Evolutionary conservation across 2,888 invertebrate genomes (phyloP), one percentile per base, ranked within the genome.

Genomic region (Drosophila tanythrix): DNA sequence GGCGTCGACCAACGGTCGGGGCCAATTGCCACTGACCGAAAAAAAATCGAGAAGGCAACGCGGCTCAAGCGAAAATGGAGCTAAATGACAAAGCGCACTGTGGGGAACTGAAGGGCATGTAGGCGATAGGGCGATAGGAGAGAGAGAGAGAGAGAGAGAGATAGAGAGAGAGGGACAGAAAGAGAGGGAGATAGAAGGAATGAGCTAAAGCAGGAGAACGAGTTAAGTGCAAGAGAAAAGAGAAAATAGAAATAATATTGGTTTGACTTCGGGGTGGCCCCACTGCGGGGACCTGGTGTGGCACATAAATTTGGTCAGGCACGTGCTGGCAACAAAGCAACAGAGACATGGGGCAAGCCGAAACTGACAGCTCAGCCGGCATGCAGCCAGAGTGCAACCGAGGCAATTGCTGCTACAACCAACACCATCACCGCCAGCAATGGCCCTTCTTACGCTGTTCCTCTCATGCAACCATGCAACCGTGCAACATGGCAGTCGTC

Each of bases 21-120:
- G 85, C 88, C 82, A 84, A 84, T 84, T 84, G 78, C 83, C 82
- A 74, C 74, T 76, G 76, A 82, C 83, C 80, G 85, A 74, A 76
- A 74, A 38, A 73, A 79, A 74, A 80, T 71, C 59, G 76, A 69
- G 64, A 79, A 78, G 73, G 66, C 68, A 71, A 72, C 74, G 58
- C 57, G 43, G 56, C 61, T 18, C 63, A 63, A 74, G 51, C 62
- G 53, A 63, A 71, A 72, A 73, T 71, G 63, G 21, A 64, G 55
- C 60, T 40, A 55, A 75, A 79, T 76, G 79, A 86, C 83, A 79
- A 77, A 81, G 73, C 72, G 76, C 70, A 79, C 78, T 57, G 51
- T 21, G 48, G 56, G 64, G 62, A 68, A n/a, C 48, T n/a, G 27
- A 15, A 29, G 35, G 29, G 60, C 15, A 21, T n/a, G 29, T 38